These are phyloP conservation scores for Lethocerus indicus DNA, from an alignment of 1,140 invertebrate genomes.

Conservation along the genomic window DNA sequence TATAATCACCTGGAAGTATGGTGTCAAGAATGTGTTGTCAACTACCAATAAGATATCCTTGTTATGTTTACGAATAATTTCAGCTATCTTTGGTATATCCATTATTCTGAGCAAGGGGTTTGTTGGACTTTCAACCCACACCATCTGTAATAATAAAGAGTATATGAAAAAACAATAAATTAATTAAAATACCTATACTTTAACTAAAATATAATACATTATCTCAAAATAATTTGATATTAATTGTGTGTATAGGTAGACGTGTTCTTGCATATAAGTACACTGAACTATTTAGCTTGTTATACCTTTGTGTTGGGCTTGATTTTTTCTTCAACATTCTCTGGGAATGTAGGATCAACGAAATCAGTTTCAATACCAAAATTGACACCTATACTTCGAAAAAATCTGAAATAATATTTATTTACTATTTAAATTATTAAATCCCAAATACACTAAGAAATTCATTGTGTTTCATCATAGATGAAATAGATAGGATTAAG, in stretches of 20 bases:
- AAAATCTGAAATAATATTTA: conserved; percentile 16
- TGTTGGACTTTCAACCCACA: conserved; percentile 97
- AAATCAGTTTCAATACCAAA: conserved; percentile 58
- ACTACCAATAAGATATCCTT: conserved; percentile 71
- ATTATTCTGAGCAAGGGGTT: conserved; percentile 87
- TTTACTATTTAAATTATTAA: not conserved
- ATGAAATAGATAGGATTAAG: too few relatives aligned
- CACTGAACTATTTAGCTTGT: not conserved
- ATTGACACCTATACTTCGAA: conserved; percentile 39
- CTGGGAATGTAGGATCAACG: conserved; percentile 58
- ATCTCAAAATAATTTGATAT: not conserved
- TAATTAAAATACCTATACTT: not conserved
- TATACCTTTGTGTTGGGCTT: conserved; percentile 69
- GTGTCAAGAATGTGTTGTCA: conserved; percentile 93
- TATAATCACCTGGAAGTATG: conserved; percentile 66
- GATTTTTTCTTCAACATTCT: conserved; percentile 49
- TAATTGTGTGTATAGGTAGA: not conserved
- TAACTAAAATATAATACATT: not conserved
- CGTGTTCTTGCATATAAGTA: not conserved
- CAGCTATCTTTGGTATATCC: conserved; percentile 64
- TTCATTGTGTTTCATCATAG: too few relatives aligned
- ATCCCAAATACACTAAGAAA: not conserved
- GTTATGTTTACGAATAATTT: conserved; percentile 35
- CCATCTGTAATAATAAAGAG: conserved; percentile 40
- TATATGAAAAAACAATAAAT: conserved; percentile 7